Base-by-base conservation (phyloP, 2,113 vertebrate species). In the Leptobrachium leishanense region DNA sequence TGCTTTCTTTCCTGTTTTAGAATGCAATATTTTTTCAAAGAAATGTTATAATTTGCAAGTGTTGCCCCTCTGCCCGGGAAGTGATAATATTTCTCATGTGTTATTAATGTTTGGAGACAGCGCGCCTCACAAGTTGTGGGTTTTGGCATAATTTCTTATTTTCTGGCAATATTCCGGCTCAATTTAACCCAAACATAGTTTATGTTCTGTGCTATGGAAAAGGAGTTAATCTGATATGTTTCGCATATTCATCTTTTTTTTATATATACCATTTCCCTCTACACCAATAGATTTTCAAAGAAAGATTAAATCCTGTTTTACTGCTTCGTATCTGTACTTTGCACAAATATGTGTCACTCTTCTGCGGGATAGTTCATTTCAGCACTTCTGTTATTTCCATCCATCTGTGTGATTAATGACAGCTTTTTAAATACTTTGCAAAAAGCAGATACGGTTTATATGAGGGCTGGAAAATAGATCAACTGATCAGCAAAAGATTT, bases 331-430 rank as follows among this genome's bases (percentile, higher is more conserved):
- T 72, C 76, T 72, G 57, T 72, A 70, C 53, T 42, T 11, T 42
- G 44, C 59, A 65, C 57, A 79, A 72, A 68, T 72, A 79, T 72
- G 68, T 72, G 76, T 63, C 76, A 78, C 31, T 53, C 68, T 79
- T 31, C 42, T 72, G 76, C 39, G 15, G 68, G 68, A 79, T 71
- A 20, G 41, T 69, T 72, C 68, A 72, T 65, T 71, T 79, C 70
- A 43, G 10, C 62, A 72, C 77, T 72, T 65, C 40, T 31, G 69
- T 54, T 73, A 11, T 62, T 67, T 79, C 59, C 68, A 72, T 53
- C 53, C 65, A 79, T 72, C 76, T 79, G 59, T 73, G 46, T 79
- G 77, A 79, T 79, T 79, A 73, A 79, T 79, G 70, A 66, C 69
- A 72, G 70, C 46, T 79, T 79, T 72, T 40, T 72, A 79, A 79